Conservation (phyloP, 37 sponge, comb jelly and placozoan genomes). For the Halichondria panicea region DNA sequence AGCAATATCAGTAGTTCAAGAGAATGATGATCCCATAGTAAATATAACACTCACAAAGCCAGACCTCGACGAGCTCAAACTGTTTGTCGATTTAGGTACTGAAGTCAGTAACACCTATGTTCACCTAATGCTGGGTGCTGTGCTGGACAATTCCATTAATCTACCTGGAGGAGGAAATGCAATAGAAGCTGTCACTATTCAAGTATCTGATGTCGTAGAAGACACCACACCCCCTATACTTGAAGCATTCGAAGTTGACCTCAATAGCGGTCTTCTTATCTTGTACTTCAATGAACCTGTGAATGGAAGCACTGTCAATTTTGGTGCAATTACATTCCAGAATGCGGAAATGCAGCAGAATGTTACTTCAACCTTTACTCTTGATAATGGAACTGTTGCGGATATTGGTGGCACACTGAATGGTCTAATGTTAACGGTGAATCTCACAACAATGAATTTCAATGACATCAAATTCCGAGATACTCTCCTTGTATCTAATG, state of each 20-base stretch:
- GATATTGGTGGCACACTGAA: constrained; percentile 45
- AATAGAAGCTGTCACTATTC: constrained; percentile 8
- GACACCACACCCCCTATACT: constrained; percentile 72
- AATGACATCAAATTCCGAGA: constrained; percentile 67
- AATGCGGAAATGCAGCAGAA: constrained; percentile 21
- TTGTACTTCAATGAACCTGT: constrained; percentile 85
- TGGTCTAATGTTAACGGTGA: constrained; percentile 59
- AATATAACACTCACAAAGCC: constrained; percentile 55
- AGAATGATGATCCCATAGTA: constrained; percentile 50
- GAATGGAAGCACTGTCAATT: constrained; percentile 51
- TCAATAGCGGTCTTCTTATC: constrained; percentile 57
- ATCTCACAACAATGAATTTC: constrained; percentile 59
- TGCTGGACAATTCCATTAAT: constrained; percentile 34
- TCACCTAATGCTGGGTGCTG: constrained; percentile 33
- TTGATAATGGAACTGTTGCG: constrained; percentile 60
- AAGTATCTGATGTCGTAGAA: constrained; percentile 38
- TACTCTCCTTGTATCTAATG: constrained; percentile 43
- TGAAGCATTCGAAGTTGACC: constrained; percentile 44
- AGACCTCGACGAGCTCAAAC: constrained; percentile 70
- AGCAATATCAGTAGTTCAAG: constrained; percentile 8
- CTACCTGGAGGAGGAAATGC: constrained; percentile 5
- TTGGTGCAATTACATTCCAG: constrained; percentile 55
- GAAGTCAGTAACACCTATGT: constrained; percentile 54
- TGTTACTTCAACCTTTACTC: constrained; percentile 48
- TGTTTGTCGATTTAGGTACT: constrained; percentile 61